phyloP scores from a whole-genome alignment of 2,113 vertebrate genomes.

The Paramormyrops kingsleyae region DNA sequence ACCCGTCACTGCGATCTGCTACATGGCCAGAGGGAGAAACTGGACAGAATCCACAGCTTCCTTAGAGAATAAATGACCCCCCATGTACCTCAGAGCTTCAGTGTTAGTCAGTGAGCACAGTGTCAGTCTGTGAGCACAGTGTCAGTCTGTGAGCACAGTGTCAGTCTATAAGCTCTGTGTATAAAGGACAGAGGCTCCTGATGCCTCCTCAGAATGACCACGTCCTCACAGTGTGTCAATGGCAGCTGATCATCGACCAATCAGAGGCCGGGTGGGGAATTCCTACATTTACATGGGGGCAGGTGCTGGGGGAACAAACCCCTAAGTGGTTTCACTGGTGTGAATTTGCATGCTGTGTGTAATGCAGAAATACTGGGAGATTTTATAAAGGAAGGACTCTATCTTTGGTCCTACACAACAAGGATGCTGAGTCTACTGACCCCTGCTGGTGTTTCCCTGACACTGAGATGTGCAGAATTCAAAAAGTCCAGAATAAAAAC shows the following conservation, averaged over 20 bases:
- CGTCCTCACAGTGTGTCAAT: not conserved
- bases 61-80: not conserved
- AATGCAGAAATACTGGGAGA: not conserved
- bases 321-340: not conserved
- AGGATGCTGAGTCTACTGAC: not conserved
- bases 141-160: not conserved
- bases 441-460: not conserved
- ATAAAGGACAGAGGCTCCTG: not conserved
- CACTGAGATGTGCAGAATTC: not conserved
- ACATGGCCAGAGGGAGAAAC: not conserved
- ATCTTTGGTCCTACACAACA: not conserved
- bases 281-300: not conserved
- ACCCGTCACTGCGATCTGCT: not conserved
- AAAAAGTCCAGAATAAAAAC: not conserved
- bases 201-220: not conserved
- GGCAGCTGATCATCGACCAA: not conserved
- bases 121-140: no score
- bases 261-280: not conserved
- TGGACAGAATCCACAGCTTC: not conserved
- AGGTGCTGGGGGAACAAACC: not conserved
- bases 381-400: not conserved
- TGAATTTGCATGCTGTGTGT: not conserved
- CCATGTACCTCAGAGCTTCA: not conserved
- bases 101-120: no score
- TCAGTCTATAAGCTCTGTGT: not conserved